Evolutionary conservation across 2,113 vertebrate species (phyloP).

Genomic region (Coracopsis vasa): DNA sequence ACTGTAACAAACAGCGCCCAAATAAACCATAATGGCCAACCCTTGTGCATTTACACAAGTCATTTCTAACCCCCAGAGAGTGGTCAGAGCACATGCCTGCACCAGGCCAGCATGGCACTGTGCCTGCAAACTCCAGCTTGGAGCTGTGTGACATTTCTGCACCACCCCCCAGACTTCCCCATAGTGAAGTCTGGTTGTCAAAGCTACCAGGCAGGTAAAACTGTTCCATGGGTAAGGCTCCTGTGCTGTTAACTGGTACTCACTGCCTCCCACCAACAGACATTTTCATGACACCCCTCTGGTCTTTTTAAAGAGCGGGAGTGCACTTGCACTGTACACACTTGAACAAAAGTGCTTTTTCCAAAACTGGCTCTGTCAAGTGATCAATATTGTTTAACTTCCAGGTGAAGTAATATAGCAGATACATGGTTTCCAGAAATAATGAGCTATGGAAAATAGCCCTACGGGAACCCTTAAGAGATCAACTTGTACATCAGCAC

Average conservation of each 20-base stretch:
- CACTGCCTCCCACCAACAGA: neutral
- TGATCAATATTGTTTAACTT: neutral
- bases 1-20: neutral
- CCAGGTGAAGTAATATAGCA: neutral
- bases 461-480: neutral
- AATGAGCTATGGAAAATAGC: neutral
- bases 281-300: neutral
- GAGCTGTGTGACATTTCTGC: neutral
- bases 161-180: accelerated
- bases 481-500: neutral
- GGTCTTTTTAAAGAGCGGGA: neutral
- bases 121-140: neutral
- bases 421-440: neutral
- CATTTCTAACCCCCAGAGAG: neutral
- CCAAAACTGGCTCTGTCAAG: neutral
- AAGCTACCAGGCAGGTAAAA: neutral
- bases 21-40: neutral
- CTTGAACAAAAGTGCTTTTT: neutral
- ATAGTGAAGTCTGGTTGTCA: neutral
- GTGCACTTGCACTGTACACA: neutral
- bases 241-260: neutral
- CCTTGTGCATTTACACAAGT: neutral
- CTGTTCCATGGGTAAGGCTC: neutral
- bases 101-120: neutral
- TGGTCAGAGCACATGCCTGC: neutral